A percentile compares a stretch with the other conserved stretches of the same genome.
Conservation (phyloP, 2,888 invertebrate genomes). For the Hipparchia semele region DNA sequence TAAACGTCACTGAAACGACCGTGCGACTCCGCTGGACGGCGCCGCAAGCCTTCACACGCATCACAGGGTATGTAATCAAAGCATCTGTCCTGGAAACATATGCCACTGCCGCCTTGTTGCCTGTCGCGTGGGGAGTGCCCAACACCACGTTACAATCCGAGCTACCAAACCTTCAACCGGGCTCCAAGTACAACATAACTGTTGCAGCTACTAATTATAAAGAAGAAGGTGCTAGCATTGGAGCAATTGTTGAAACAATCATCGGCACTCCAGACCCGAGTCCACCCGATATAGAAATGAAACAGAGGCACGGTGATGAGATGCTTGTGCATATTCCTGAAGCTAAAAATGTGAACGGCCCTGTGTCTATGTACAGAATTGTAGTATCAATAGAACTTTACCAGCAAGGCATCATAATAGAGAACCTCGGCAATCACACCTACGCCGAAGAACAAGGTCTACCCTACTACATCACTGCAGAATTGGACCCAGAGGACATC, state of each 20-base stretch:
- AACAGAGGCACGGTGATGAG: constrained; percentile 83
- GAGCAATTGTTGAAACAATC: constrained; percentile 85
- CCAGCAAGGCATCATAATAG: constrained; percentile 84
- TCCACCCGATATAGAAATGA: constrained; percentile 86
- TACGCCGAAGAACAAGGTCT: constrained; percentile 86
- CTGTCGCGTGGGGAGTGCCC: constrained; percentile 83
- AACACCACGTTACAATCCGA: constrained; percentile 83
- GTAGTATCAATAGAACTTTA: constrained; percentile 87
- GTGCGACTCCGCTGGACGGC: constrained; percentile 83
- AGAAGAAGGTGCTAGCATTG: constrained; percentile 83
- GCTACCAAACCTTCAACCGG: constrained; percentile 87
- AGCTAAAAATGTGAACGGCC: constrained; percentile 90
- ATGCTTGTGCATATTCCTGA: constrained; percentile 87
- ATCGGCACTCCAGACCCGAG: constrained; percentile 88
- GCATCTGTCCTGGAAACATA: constrained; percentile 83
- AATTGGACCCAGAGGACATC: constrained; percentile 86
- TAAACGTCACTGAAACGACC: constrained; percentile 85
- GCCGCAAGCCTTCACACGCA: constrained; percentile 79
- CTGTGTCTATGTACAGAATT: constrained; percentile 88
- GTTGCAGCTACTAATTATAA: constrained; percentile 85
- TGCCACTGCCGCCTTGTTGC: constrained; percentile 74
- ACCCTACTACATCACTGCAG: constrained; percentile 92
- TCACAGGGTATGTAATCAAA: constrained; percentile 82
- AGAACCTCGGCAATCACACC: constrained; percentile 85
- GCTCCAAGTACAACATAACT: constrained; percentile 89